Evolutionary conservation across 2,888 invertebrate genomes (phyloP).

Genomic region (Agrilus mali): DNA sequence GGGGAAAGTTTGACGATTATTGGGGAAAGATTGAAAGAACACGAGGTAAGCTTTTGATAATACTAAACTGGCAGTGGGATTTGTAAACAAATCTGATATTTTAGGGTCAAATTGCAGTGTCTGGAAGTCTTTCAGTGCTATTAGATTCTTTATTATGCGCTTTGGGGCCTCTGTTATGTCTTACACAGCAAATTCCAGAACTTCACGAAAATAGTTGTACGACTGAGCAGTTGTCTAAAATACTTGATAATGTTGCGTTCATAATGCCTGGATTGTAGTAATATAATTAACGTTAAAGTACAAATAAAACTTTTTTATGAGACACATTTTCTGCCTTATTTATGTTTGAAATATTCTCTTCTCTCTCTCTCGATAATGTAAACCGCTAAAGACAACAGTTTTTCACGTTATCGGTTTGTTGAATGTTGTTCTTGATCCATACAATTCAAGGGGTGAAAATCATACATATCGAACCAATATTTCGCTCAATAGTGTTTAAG

Average conservation of each 20-base stretch:
- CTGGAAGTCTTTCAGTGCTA: slow-evolving; percentile 85
- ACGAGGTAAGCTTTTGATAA: slow-evolving; percentile 55
- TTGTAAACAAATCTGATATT: slow-evolving; percentile 10
- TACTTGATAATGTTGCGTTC: slow-evolving; percentile 89
- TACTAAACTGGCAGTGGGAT: not conserved
- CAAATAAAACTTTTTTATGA: not conserved
- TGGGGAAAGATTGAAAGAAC: slow-evolving; percentile 84
- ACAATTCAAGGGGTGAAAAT: too few relatives aligned
- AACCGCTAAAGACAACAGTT: too few relatives aligned
- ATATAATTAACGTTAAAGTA: not conserved
- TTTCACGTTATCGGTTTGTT: too few relatives aligned
- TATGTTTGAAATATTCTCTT: too few relatives aligned
- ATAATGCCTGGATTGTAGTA: slow-evolving; percentile 72
- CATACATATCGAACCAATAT: too few relatives aligned
- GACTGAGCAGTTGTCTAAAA: slow-evolving; percentile 39
- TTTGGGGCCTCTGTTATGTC: slow-evolving; percentile 74
- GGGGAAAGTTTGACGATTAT: slow-evolving; percentile 91
- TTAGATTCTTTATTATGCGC: slow-evolving; percentile 88
- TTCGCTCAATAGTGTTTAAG: too few relatives aligned
- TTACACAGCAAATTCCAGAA: slow-evolving; percentile 73
- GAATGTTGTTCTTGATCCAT: too few relatives aligned
- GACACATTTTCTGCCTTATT: too few relatives aligned
- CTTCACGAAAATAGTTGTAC: slow-evolving; percentile 51
- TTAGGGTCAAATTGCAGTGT: slow-evolving; percentile 88
- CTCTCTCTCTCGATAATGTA: too few relatives aligned